Evolutionary conservation across 2,113 vertebrate species (phyloP), one percentile per base, ranked within the genome.

Genomic region (Bombycilla garrulus): DNA sequence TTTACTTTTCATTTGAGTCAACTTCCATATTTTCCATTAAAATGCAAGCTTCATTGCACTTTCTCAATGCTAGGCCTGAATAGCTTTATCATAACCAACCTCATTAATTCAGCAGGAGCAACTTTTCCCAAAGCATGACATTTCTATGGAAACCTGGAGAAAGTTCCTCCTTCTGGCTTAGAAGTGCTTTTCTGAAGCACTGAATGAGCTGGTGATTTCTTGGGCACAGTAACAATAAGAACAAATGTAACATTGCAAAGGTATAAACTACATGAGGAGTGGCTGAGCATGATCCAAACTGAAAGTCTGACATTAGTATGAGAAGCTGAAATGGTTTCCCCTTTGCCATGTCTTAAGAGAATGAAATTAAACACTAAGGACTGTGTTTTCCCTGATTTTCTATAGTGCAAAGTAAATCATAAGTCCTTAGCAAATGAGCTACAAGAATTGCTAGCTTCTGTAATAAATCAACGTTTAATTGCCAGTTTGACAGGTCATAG

Each of bases 101-200:
- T 83, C 87, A 92, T 94, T 92, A 93, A 94, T 93, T 92, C 91
- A 81, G 26, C 61, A 87, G 38, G 80, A 88, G 18, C 21, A 36
- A 42, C 47, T 73, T 92, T 8, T 57, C 62, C 36, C 33, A 60
- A 67, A 87, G 70, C 66, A 61, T 85, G 82, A 40, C 45, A 94
- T 97, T 91, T 96, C 95, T 96, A 79, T 94, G 86, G 94, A 95
- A 97, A 96, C 86, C 26, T 3, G 3, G 53, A 71, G 26, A 79
- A 89, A 65, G 50, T 53, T 88, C 45, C 53, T 94, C 33, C 72
- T 85, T 45, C 74, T 78, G 86, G 13, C 42, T 90, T 90, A 87
- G 35, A 54, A 42, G 16, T 22, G 42, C 6, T 92, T 90, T 42
- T 82, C 23, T 61, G 54, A 86, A 78, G 64, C 28, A 20, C 33